phyloP scores from a whole-genome alignment of 2,797 vertebrate species.

The Amniataba percoides region DNA sequence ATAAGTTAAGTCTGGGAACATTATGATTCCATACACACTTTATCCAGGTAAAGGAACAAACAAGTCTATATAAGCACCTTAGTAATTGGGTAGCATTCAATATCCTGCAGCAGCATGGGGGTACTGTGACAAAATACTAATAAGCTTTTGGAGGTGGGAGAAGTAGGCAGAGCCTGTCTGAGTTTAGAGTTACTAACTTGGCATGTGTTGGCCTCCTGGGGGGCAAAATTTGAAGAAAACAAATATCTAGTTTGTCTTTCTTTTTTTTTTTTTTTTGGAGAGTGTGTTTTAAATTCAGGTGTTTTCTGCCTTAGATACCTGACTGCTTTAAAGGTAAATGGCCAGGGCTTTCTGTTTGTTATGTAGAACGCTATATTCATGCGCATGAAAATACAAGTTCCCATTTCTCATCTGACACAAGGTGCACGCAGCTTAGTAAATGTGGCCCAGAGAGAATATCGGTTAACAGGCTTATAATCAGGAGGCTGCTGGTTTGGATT shows the following conservation, averaged over 20 bases:
- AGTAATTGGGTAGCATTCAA: constrained; percentile 74
- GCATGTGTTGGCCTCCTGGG: constrained; percentile 42
- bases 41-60: constrained; percentile 70
- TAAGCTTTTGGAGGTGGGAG: constrained; percentile 64
- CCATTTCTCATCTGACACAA: constrained; percentile 37
- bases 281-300: constrained; percentile 24
- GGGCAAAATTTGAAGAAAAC: constrained; percentile 48
- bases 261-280: neutral
- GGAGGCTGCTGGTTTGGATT: constrained; percentile 35
- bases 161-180: constrained; percentile 32
- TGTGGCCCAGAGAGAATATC: constrained; percentile 26
- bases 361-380: neutral
- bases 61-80: constrained; percentile 62
- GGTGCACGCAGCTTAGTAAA: constrained; percentile 36
- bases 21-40: constrained; percentile 66
- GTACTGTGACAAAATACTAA: constrained; percentile 75
- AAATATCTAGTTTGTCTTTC: constrained; percentile 33
- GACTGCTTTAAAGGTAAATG: constrained; percentile 26
- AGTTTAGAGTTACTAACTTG: constrained; percentile 61
- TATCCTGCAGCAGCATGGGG: constrained; percentile 67
- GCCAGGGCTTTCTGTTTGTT: constrained; percentile 9
- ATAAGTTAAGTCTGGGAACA: constrained; percentile 42
- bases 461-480: constrained; percentile 50
- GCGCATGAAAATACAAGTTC: constrained; percentile 17
- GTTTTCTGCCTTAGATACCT: constrained; percentile 25